A percentile compares a stretch with the other conserved stretches of the same genome.
Evolutionary conservation across 2,888 invertebrate genomes (phyloP).

Genomic region (Congeria kusceri): DNA sequence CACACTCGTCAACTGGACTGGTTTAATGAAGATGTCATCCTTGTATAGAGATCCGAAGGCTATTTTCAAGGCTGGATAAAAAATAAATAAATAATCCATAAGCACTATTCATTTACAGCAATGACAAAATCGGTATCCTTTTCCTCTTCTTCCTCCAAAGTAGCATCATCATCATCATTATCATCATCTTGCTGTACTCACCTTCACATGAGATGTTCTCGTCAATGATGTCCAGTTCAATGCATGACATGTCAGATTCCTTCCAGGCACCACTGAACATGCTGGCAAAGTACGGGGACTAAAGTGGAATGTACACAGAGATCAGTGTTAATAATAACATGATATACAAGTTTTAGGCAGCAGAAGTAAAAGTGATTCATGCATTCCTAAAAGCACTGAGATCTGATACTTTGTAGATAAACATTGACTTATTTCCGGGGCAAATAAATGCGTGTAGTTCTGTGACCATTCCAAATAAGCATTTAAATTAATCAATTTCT

Average conservation of each 20-base stretch:
- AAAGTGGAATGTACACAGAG: conserved; percentile 68
- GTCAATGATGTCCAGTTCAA: conserved; percentile 90
- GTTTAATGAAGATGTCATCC: conserved; percentile 90
- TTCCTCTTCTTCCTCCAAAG: no score
- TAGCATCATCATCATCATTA: no score
- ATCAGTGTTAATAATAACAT: neutral
- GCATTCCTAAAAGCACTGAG: no score
- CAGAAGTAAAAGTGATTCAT: no score
- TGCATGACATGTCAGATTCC: conserved; percentile 89
- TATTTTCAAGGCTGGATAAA: conserved; percentile 88
- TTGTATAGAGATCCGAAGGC: conserved; percentile 92
- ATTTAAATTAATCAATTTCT: no score
- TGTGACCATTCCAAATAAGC: no score
- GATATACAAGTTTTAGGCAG: no score
- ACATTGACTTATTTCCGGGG: no score
- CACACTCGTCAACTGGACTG: conserved; percentile 89
- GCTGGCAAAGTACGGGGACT: conserved; percentile 92
- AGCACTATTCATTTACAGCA: no score
- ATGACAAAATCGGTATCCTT: no score
- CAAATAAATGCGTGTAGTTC: no score
- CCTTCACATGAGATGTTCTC: conserved; percentile 89
- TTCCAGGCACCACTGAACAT: conserved; percentile 93
- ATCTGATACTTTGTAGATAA: no score
- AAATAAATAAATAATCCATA: neutral
- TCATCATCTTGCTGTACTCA: conserved; percentile 12